These are phyloP conservation scores for Phaetusa simplex DNA, from an alignment of 2,113 vertebrate genomes.

Conservation along the genomic window DNA sequence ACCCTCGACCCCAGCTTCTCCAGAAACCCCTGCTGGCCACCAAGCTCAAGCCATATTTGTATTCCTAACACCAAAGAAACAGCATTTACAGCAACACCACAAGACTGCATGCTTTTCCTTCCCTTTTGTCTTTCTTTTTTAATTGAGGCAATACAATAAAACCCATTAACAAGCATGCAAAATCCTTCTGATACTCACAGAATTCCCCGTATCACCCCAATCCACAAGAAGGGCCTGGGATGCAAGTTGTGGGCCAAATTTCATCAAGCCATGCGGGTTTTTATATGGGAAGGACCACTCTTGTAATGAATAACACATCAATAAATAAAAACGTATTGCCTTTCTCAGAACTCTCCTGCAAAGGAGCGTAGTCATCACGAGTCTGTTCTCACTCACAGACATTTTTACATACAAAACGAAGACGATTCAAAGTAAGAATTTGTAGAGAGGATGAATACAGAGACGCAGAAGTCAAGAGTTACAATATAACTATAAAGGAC, in stretches of 20 bases:
- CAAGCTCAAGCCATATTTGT: background rate
- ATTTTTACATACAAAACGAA: background rate
- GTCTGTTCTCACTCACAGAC: background rate
- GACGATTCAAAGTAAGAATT: background rate
- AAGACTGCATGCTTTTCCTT: accelerated
- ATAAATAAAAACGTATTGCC: background rate
- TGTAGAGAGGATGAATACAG: background rate
- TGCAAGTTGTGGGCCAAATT: background rate
- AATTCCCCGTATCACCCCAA: background rate
- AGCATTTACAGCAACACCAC: background rate
- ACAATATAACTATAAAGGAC: background rate
- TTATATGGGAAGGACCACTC: background rate
- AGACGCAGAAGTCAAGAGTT: background rate
- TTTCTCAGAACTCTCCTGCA: background rate
- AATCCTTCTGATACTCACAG: background rate
- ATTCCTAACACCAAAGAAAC: background rate
- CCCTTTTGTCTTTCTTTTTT: background rate
- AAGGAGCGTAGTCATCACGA: accelerated
- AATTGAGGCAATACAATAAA: background rate
- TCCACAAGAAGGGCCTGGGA: accelerated
- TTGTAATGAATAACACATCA: background rate
- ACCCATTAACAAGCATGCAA: accelerated
- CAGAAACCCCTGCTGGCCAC: background rate
- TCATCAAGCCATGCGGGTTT: background rate
- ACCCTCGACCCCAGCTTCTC: background rate